A percentile compares a stretch with the other conserved stretches of the same genome.
These are phyloP conservation scores for Lampris megalopsis DNA, from an alignment of 2,113 vertebrate species.

Conservation along the genomic window DNA sequence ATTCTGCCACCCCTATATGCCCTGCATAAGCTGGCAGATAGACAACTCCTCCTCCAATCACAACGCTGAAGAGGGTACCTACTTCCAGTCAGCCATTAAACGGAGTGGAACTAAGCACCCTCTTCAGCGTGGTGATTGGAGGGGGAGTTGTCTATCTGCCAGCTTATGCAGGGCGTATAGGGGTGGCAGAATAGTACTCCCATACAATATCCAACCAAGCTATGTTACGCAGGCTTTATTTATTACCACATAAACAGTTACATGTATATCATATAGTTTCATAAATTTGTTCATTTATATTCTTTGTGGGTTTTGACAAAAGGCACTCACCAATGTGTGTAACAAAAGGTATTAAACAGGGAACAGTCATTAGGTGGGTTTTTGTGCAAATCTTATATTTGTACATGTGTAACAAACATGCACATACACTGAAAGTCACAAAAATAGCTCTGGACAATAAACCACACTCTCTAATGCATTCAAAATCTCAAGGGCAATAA, in stretches of 20 bases:
- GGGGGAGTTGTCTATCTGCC: too few species aligned
- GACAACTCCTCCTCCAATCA: too few species aligned
- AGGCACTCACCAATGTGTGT: conserved; percentile 73
- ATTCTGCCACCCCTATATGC: too few species aligned
- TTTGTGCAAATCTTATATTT: conserved; percentile 61
- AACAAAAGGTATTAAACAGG: conserved; percentile 57
- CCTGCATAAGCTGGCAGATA: too few species aligned
- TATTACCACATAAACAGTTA: conserved; percentile 59
- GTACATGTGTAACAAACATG: conserved; percentile 64
- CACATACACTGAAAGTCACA: conserved; percentile 51
- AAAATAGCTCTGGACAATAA: conserved; percentile 43
- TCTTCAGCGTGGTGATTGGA: too few species aligned
- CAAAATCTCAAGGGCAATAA: conserved; percentile 31
- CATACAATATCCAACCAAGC: not conserved
- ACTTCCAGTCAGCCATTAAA: too few species aligned
- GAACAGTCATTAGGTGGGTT: conserved; percentile 60
- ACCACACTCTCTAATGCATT: conserved; percentile 30
- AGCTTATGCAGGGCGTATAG: too few species aligned
- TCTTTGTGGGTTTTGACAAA: conserved; percentile 63
- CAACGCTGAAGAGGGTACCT: too few species aligned
- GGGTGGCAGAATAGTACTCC: not conserved
- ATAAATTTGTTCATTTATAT: conserved; percentile 54
- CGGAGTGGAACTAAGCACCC: too few species aligned
- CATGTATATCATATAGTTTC: conserved; percentile 38
- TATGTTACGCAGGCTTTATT: conserved; percentile 52